These are phyloP conservation scores for Oligia strigilis DNA, from an alignment of 2,888 invertebrate species.

Conservation along the genomic window DNA sequence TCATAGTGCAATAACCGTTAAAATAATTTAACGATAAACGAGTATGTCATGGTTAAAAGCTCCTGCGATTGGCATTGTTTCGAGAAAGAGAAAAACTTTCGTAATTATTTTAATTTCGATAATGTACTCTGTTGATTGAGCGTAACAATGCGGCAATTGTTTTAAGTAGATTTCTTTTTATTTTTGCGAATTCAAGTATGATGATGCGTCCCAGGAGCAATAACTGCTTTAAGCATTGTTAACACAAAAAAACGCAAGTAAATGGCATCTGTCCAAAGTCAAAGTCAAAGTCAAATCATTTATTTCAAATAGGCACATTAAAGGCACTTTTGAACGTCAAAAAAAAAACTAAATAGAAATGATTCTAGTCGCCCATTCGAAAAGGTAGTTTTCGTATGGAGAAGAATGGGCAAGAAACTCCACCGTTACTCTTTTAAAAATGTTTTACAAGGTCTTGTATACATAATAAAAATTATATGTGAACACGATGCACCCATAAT, in stretches of 20 bases:
- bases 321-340: too few relatives aligned
- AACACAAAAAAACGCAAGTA: conserved; percentile 33
- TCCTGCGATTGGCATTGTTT: conserved; percentile 61
- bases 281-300: too few relatives aligned
- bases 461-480: too few relatives aligned
- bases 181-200: conserved; percentile 32
- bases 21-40: conserved; percentile 60
- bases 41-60: conserved; percentile 53
- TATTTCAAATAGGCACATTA: too few relatives aligned
- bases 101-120: conserved; percentile 59
- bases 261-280: conserved; percentile 15
- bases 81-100: conserved; percentile 56
- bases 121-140: conserved; percentile 56
- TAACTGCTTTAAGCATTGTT: conserved; percentile 31
- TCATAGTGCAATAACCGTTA: conserved; percentile 62
- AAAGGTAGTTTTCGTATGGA: too few relatives aligned
- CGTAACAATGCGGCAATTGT: conserved; percentile 61
- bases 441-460: too few relatives aligned
- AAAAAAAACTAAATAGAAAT: too few relatives aligned
- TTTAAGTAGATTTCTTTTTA: conserved; percentile 46
- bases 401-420: too few relatives aligned
- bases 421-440: too few relatives aligned
- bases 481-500: too few relatives aligned
- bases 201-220: conserved; percentile 24
- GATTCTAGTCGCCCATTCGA: too few relatives aligned